phyloP scores from a whole-genome alignment of 1,140 invertebrate genomes.

The Bombus impatiens region DNA sequence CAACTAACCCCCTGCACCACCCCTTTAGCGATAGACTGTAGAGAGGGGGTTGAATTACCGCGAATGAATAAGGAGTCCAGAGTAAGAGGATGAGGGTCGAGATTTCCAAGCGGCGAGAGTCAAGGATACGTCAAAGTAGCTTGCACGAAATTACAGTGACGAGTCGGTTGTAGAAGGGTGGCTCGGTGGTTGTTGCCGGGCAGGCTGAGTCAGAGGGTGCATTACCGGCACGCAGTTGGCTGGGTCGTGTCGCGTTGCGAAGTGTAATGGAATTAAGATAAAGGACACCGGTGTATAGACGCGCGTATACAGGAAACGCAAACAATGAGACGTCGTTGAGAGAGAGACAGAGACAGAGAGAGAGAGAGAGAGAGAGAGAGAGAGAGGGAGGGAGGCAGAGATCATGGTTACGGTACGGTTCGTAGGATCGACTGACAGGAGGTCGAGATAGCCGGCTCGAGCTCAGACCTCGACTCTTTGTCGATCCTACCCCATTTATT shows the following conservation, averaged over 20 bases:
- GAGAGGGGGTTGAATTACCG: slow-evolving; percentile 15
- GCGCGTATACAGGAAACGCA: slow-evolving; percentile 21
- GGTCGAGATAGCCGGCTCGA: slow-evolving; percentile 43
- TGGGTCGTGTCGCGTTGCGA: slow-evolving; percentile 37
- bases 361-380: not conserved
- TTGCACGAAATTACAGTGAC: slow-evolving; percentile 36
- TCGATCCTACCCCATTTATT: slow-evolving; percentile 13
- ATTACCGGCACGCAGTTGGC: slow-evolving; percentile 33
- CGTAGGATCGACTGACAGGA: slow-evolving; percentile 27
- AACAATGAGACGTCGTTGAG: slow-evolving; percentile 57
- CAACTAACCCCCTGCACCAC: not conserved
- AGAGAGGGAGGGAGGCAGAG: not conserved
- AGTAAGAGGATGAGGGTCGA: not conserved
- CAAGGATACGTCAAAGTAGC: slow-evolving; percentile 55
- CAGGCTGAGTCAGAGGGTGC: slow-evolving; percentile 25
- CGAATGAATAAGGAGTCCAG: slow-evolving; percentile 18
- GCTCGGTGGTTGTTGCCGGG: slow-evolving; percentile 12
- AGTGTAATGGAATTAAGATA: slow-evolving; percentile 67
- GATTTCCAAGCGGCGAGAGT: slow-evolving; percentile 45
- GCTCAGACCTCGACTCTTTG: slow-evolving; percentile 25
- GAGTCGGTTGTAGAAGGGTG: slow-evolving; percentile 8
- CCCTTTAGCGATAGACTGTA: slow-evolving; percentile 3
- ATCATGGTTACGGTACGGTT: slow-evolving; percentile 16
- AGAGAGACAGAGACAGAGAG: not conserved
- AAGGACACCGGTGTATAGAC: slow-evolving; percentile 44